phyloP scores from a whole-genome alignment of 2,113 vertebrate genomes.

The Myotis yumanensis region DNA sequence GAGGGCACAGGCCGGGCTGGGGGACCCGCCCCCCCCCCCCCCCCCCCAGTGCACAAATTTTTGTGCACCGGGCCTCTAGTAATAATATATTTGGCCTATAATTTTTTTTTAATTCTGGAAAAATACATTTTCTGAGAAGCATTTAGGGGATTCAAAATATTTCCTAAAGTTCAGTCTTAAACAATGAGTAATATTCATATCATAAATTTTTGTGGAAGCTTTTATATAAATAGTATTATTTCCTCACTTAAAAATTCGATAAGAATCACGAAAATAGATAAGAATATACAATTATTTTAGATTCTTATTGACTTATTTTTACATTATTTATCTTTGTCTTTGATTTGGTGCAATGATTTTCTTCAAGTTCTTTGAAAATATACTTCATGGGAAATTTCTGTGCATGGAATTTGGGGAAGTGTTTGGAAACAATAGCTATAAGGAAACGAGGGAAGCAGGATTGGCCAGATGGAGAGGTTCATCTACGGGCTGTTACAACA shows the following conservation, averaged over 20 bases:
- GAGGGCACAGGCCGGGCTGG: no score
- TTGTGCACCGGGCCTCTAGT: no score
- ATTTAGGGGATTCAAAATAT: neutral
- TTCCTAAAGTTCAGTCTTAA: neutral
- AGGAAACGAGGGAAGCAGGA: neutral
- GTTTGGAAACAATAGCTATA: neutral
- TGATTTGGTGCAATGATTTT: constrained; percentile 40
- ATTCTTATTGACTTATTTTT: constrained; percentile 80
- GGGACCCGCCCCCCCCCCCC: no score
- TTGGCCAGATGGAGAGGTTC: neutral
- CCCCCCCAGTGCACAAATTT: no score
- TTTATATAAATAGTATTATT: neutral
- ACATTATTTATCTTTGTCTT: constrained; percentile 80
- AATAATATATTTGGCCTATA: neutral
- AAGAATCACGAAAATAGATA: neutral
- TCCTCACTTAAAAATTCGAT: neutral
- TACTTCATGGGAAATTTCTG: neutral
- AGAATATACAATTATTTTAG: constrained; percentile 63
- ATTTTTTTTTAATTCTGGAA: neutral
- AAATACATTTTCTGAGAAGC: neutral
- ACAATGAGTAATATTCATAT: neutral
- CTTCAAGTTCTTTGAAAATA: neutral
- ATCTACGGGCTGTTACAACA: neutral
- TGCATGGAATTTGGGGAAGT: constrained; percentile 38
- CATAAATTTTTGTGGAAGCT: neutral